phyloP scores from a whole-genome alignment of 35 echinoderm and acorn worm species.

The Apostichopus californicus region DNA sequence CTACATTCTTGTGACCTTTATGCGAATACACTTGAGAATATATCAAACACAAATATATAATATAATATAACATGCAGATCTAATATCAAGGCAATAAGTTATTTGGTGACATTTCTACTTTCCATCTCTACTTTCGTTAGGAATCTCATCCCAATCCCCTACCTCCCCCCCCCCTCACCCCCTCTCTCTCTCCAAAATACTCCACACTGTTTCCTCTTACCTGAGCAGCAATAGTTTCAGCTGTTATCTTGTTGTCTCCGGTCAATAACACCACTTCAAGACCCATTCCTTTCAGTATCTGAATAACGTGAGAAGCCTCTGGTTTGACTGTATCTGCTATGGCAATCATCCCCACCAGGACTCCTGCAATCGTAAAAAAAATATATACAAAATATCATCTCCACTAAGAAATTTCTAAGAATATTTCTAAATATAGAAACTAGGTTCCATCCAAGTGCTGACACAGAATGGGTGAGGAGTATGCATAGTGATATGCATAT shows the following conservation, averaged over 20 bases:
- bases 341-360: slow-evolving; percentile 86
- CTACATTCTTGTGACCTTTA: no score
- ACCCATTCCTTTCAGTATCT: slow-evolving; percentile 80
- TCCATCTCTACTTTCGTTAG: slow-evolving; percentile 66
- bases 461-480: no score
- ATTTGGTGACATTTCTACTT: no score
- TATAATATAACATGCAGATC: no score
- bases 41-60: no score
- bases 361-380: slow-evolving; percentile 49
- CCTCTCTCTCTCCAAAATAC: no score
- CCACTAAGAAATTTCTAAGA: not conserved
- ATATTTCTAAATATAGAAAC: no score
- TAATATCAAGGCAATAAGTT: no score
- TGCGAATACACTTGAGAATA: no score
- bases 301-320: slow-evolving; percentile 75
- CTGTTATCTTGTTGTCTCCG: slow-evolving; percentile 88
- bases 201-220: slow-evolving; percentile 35
- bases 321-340: slow-evolving; percentile 91
- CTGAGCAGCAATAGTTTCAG: slow-evolving; percentile 95
- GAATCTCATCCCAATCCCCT: slow-evolving; percentile 91
- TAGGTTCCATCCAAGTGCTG: no score
- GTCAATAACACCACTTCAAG: slow-evolving; percentile 92
- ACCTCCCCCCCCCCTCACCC: slow-evolving; percentile 73
- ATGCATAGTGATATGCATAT: no score
- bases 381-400: no score